Conservation (phyloP, 2,113 vertebrate species). For the Microtus pennsylvanicus region DNA sequence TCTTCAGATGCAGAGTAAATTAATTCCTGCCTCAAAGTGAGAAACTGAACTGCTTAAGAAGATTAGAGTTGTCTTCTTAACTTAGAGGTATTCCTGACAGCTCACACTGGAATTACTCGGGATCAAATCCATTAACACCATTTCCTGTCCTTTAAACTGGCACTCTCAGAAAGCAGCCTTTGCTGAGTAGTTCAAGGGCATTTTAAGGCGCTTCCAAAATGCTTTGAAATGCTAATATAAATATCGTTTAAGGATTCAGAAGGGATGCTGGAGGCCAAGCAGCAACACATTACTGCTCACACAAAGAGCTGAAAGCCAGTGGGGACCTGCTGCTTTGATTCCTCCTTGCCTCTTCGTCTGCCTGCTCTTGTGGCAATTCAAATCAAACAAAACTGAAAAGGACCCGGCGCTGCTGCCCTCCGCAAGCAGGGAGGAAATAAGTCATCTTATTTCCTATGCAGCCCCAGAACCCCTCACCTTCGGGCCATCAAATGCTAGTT, state of each 20-base stretch:
- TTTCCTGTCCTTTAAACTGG: constrained; percentile 78
- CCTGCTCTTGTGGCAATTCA: neutral
- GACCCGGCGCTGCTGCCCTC: neutral
- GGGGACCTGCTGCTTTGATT: neutral
- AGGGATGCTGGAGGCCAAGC: neutral
- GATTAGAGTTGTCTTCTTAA: constrained; percentile 86
- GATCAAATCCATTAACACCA: constrained; percentile 82
- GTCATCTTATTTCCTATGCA: neutral
- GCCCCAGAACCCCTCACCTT: neutral
- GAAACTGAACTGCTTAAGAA: constrained; percentile 88
- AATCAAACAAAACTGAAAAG: constrained; percentile 29
- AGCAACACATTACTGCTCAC: neutral
- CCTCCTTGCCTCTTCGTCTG: neutral
- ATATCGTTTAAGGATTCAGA: constrained; percentile 52
- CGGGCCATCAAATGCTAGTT: neutral
- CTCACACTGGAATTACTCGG: constrained; percentile 85
- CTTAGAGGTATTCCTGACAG: constrained; percentile 86
- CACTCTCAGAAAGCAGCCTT: constrained; percentile 74
- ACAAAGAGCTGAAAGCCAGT: neutral
- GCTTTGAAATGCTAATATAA: constrained; percentile 52
- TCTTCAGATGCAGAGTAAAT: constrained; percentile 73
- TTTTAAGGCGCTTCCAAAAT: constrained; percentile 57
- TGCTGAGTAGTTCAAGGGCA: constrained; percentile 64
- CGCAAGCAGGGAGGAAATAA: neutral
- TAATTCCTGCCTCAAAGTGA: constrained; percentile 84